Base-by-base conservation (phyloP, 2,797 vertebrate species). In the Dicrostonyx torquatus region DNA sequence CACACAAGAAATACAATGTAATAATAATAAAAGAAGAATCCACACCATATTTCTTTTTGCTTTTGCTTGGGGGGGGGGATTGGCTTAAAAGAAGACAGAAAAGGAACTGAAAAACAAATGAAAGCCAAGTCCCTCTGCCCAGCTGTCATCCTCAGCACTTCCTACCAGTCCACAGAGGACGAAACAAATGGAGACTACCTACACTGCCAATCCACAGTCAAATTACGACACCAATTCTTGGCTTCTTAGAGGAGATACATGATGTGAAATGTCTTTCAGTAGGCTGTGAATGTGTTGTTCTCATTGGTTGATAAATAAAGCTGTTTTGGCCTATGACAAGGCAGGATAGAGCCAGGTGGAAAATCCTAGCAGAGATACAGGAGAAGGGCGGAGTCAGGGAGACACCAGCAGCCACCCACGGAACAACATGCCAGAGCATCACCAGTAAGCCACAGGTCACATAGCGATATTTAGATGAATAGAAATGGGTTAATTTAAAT, bases 21-120 rank as follows among this genome's bases (percentile, higher is more conserved):
- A 50, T 45, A 60, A 64, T 45, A 64, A 48, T 48, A 48, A 66
- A 68, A 50, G 29, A 50, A 50, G 45, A n/a, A 85, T 37, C 29
- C 43, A 58, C 14, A 64, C 48, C 76, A 90, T 26, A 80, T 87
- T 89, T 95, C 43, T 79, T 50, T 79, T 92, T 50, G n/a, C 40
- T 68, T 83, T 50, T 68, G 62, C 45, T 26, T 68, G 31, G 62
- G 43, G 34, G n/a, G 13, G 62, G 13, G 45, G 12, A n/a, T 66
- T 24, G 43, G 6, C 84, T 72, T 86, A 37, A 50, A 85, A 70
- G n/a, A 43, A 80, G 79, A 45, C 45, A 87, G 62, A 87, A 72
- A 85, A 43, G 18, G 29, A 53, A 50, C 22, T 2, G 13, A 77
- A 78, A 68, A 60, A 48, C 6, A 31, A 72, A 90, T 34, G 15